Base-by-base conservation (phyloP, 2,888 invertebrate genomes). In the Sycophila texana region DNA sequence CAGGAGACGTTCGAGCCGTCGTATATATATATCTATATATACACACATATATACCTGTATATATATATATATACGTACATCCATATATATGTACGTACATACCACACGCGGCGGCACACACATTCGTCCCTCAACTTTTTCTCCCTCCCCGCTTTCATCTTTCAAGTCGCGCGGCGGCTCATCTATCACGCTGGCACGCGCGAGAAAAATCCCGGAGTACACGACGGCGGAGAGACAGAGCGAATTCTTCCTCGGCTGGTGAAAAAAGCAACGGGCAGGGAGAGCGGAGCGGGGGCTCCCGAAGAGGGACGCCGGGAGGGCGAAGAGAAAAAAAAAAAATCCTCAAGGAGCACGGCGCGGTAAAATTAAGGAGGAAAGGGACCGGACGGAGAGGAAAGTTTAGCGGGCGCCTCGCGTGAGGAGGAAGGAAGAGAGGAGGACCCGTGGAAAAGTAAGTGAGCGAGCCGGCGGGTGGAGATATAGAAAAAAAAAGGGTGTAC, bases 141-240 rank as follows among this genome's bases (percentile, higher is more conserved):
- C 20, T 16, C 16, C 67, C 39, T 39, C 39, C 30, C 61, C 2
- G 14, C 26, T 12, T 57, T 58, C 76, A 80, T 77, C 65, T 65
- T 70, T 80, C 80, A 74, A 67, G 16, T 22, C n/a, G 16, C 55
- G n/a, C 53, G 58, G 61, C 67, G 63, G 47, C 63, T 51, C 51
- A 51, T 53, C 60, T 60, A 4, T 26, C 60, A 4, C 26, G n/a
- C 16, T 22, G 18, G 60, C n/a, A 60, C 26, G 16, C 39, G 39
- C 18, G 49, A 20, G 65, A 58, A 79, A 79, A 79, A 79, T 79
- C 20, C 60, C 47, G 66, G 66, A 70, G 79, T 79, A 65, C 53
- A 47, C 18, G 18, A 10, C 39, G 55, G n/a, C 26, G 13, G 70
- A 39, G 58, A 57, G 70, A 57, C 58, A 57, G 47, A 26, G 22